Evolutionary conservation across 1,140 invertebrate species (phyloP), one percentile per base, ranked within the genome.

Genomic region (Andricus grossulariae): DNA sequence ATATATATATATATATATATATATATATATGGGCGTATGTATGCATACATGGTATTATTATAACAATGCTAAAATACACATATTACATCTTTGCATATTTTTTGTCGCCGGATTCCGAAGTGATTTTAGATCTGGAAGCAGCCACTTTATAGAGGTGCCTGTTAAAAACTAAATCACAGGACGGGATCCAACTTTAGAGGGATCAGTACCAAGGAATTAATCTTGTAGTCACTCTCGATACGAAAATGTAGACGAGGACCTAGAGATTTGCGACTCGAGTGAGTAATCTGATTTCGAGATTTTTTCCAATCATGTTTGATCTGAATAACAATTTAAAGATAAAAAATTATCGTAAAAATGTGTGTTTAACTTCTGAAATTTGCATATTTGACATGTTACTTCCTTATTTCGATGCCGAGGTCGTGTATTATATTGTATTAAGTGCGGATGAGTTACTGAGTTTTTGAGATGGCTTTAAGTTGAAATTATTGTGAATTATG

Each of bases 61-160:
- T 15, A 18, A 60, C 32, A 60, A 39, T 60, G 32, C 32, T 57
- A 21, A 57, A 52, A 57, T 32, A 32, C 6, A 32, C 32, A 32
- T 39, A 39, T 60, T 39, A 60, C 57, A 60, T 60, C 57, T 16
- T 32, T 60, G 32, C 25, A 39, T 66, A 32, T 66, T 66, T 66
- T 8, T 39, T 4, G 60, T 25, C 60, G 25, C 15, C 15, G 25
- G 25, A 39, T 39, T n/a, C 4, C 19, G 39, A 66, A 66, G 10
- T 39, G 15, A 66, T 66, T 66, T 66, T 66, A 66, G 60, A 66
- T 66, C 25, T 32, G 60, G 25, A 66, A 66, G 60, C 25, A 66
- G 60, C 60, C 60, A 66, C 32, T 39, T 32, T 66, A 25, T 32
- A 12, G 5, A 32, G 16, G 57, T 16, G 21, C 13, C 21, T 60